Base-by-base conservation (phyloP, 1,140 invertebrate species). In the Nautilus pompilius region DNA sequence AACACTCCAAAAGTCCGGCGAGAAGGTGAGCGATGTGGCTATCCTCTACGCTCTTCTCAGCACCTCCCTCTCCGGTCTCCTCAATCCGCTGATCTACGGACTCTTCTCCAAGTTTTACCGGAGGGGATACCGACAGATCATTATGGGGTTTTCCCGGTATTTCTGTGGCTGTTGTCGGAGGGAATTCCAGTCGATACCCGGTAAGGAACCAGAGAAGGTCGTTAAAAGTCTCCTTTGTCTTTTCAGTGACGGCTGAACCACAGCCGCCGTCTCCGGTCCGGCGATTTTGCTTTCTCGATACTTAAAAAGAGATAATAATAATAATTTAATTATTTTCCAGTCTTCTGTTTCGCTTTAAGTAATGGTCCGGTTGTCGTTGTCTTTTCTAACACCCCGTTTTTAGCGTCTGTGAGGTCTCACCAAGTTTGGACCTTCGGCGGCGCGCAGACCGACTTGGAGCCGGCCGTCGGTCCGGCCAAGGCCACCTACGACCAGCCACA, bases 51-150 rank as follows among this genome's bases (percentile, higher is more conserved):
- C 73, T 28, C 61, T 77, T 24, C 64, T 76, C 26, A 72, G 72
- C 46, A 76, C 73, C 26, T 72, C 77, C 10, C 61, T 79, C 26
- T 73, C 77, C 30, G 75, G 77, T 2, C 61, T 79, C 17, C 62
- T 79, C 24, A 79, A 79, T 45, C 77, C 77, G 10, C 55, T 79
- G 20, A 64, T 79, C n/a, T 76, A 76, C 41, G 75, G 72, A 24
- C 63, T 75, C 17, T 71, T 73, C 45, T 70, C 72, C 30, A 55
- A 59, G n/a, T 57, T 60, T 22, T 79, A 74, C 66, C 58, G 75
- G 13, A 56, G 62, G 8, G 75, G 77, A 1, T 79, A 79, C 61
- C 65, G 62, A 20, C 58, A 69, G 33, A 58, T 72, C 17, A 58
- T 78, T 6, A 48, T 58, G 45, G 48, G 48, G 24, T n/a, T 29